A percentile compares a stretch with the other conserved stretches of the same genome.
phyloP scores from a whole-genome alignment of 1,140 invertebrate genomes.

The Caenorhabditis elegans region DNA sequence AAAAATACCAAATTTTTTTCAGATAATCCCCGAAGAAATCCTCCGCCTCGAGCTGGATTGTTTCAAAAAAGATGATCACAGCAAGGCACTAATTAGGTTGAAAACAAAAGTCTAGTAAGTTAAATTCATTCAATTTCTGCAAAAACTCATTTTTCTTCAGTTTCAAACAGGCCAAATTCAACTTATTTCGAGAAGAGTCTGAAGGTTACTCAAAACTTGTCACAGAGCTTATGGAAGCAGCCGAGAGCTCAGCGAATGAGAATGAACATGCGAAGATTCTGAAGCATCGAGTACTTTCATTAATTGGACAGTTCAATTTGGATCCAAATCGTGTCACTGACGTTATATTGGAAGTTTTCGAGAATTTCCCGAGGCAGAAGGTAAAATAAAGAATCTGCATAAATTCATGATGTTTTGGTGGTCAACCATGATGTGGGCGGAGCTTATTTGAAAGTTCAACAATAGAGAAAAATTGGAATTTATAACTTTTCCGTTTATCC shows the following conservation, averaged over 20 bases:
- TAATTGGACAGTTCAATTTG: conserved; percentile 96
- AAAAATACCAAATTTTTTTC: not conserved
- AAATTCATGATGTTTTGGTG: no score
- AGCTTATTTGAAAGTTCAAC: no score
- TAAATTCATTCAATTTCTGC: not conserved
- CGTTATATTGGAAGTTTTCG: conserved; percentile 93
- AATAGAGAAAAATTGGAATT: no score
- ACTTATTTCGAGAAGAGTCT: conserved; percentile 94
- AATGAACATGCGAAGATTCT: conserved; percentile 70
- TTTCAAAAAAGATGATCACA: conserved; percentile 10
- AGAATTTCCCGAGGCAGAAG: conserved; percentile 75
- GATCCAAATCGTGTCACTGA: conserved; percentile 97
- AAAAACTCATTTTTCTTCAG: conserved; percentile 69
- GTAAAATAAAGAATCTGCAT: no score
- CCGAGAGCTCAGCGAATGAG: conserved; percentile 48
- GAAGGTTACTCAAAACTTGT: conserved; percentile 98
- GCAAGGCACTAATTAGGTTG: conserved; percentile 3
- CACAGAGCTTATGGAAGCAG: conserved; percentile 83
- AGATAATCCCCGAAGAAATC: conserved; percentile 28
- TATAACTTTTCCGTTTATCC: no score
- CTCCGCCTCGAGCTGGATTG: conserved; percentile 22
- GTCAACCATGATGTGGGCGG: no score
- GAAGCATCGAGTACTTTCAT: conserved; percentile 83
- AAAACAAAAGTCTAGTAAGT: conserved; percentile 31
- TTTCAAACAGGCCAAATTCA: conserved; percentile 98